Conservation (phyloP, 2,113 vertebrate genomes). For the Campylomormyrus tamandua region DNA sequence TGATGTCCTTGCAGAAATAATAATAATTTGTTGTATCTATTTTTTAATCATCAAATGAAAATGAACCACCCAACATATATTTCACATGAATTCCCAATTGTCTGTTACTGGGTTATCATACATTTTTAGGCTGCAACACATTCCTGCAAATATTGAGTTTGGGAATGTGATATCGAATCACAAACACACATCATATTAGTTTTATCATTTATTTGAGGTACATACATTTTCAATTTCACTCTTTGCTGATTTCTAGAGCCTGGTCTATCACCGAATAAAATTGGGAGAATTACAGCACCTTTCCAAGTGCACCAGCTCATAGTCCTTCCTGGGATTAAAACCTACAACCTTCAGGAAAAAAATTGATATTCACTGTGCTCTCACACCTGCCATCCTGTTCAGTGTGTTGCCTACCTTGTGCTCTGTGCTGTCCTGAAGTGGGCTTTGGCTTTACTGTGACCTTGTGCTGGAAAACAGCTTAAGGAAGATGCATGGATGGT, state of each 20-base stretch:
- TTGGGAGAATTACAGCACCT: constrained; percentile 38
- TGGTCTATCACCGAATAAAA: constrained; percentile 9
- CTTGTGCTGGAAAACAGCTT: not conserved
- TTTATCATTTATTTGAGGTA: constrained; percentile 1
- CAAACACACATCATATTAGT: constrained; percentile 4
- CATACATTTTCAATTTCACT: constrained; percentile 7
- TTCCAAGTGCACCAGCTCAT: constrained; percentile 11
- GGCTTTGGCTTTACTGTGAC: not conserved
- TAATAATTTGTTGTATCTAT: constrained; percentile 9
- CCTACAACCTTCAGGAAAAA: not conserved
- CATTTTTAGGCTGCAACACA: constrained; percentile 1
- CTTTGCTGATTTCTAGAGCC: not conserved
- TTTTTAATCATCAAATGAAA: constrained; percentile 8
- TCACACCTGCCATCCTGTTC: not conserved
- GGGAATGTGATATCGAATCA: not conserved
- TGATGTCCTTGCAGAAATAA: not conserved
- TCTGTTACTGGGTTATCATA: not conserved
- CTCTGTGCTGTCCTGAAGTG: not conserved
- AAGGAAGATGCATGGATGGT: not conserved
- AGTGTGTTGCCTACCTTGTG: not conserved
- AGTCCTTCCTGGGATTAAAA: not conserved
- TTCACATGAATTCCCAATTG: constrained; percentile 3
- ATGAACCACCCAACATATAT: not conserved
- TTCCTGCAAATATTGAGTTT: not conserved
- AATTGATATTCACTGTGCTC: not conserved